Conservation (phyloP, 2,797 vertebrate genomes). For the Pristis pectinata region DNA sequence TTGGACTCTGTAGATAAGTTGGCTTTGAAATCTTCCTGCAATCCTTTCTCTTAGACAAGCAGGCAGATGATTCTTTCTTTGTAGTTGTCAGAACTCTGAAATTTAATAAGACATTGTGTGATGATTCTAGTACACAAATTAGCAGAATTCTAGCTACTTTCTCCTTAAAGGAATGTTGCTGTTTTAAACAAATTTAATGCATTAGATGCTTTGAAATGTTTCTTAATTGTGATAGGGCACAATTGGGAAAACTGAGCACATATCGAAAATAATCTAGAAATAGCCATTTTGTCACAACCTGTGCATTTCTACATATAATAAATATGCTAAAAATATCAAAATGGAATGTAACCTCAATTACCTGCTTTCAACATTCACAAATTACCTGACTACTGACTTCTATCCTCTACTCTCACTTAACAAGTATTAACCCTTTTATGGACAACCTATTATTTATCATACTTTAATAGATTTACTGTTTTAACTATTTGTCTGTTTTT, state of each 20-base stretch:
- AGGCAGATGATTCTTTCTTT: background rate
- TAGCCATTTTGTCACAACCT: background rate
- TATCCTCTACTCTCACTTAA: no score
- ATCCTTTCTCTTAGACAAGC: background rate
- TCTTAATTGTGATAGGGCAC: background rate
- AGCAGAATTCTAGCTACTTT: background rate
- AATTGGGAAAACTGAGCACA: background rate
- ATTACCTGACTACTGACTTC: no score
- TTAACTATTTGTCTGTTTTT: no score
- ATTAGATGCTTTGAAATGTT: background rate
- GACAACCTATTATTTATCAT: background rate
- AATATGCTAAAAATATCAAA: background rate
- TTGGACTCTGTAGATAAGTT: background rate
- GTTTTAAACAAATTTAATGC: background rate
- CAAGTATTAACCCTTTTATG: background rate
- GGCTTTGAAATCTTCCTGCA: background rate
- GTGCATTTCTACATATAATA: background rate
- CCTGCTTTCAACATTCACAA: background rate
- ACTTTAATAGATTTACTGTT: no score
- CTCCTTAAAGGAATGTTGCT: background rate
- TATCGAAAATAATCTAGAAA: background rate
- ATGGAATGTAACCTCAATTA: background rate
- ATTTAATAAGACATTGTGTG: constrained; percentile 10
- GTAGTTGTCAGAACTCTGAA: background rate
- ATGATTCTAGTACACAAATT: background rate